Conservation (phyloP, 2,888 invertebrate genomes). For the Chalcis sispes region DNA sequence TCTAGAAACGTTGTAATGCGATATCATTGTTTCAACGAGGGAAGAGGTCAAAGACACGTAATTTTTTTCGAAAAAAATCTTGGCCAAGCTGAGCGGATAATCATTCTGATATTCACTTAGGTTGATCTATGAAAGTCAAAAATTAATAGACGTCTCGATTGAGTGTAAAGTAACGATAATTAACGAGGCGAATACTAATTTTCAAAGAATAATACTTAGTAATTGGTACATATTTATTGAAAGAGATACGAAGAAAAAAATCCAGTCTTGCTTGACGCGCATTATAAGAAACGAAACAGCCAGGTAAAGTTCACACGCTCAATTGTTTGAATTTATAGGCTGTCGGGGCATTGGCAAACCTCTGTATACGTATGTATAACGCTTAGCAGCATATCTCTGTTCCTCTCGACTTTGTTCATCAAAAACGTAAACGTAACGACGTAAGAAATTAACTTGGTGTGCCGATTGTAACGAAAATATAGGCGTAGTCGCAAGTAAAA, state of each 20-base stretch:
- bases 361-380: conserved; percentile 31
- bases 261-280: conserved; percentile 16
- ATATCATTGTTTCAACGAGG: too few species aligned
- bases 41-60: too few species aligned
- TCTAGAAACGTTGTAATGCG: too few species aligned
- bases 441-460: conserved; percentile 62
- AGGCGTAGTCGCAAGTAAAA: conserved; percentile 48
- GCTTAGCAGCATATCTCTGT: too few species aligned
- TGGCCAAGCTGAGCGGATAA: too few species aligned
- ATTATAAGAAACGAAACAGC: conserved; percentile 21
- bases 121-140: background rate
- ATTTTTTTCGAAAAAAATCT: too few species aligned
- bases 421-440: conserved; percentile 61
- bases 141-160: background rate
- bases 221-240: too few species aligned
- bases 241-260: background rate
- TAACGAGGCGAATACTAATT: too few species aligned
- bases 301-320: conserved; percentile 29
- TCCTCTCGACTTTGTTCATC: conserved; percentile 25
- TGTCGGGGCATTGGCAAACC: conserved; percentile 45
- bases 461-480: conserved; percentile 36
- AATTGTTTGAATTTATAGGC: conserved; percentile 62
- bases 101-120: too few species aligned
- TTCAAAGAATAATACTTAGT: too few species aligned
- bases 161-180: too few species aligned